A percentile compares a stretch with the other conserved stretches of the same genome.
phyloP scores from a whole-genome alignment of 2,888 invertebrate species.

The Watsonalla binaria region DNA sequence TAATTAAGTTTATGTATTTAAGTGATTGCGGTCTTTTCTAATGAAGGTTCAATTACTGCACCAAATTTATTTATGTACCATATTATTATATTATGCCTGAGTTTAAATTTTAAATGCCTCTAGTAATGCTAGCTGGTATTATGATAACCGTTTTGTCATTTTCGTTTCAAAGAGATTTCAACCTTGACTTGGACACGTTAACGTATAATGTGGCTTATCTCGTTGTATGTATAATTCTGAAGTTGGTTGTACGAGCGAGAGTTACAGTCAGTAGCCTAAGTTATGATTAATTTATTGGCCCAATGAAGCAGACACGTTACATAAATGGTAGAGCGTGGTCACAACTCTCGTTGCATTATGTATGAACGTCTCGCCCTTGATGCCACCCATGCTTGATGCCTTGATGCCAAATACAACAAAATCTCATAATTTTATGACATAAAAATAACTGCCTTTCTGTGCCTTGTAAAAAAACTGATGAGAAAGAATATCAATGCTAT shows the following conservation, averaged over 20 bases:
- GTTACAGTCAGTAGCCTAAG: conserved; percentile 23
- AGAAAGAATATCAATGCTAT: too few species aligned
- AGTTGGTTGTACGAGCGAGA: conserved; percentile 20
- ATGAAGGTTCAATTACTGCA: conserved; percentile 9
- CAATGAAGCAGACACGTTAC: conserved; percentile 19
- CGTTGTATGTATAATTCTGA: background rate
- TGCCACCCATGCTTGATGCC: too few species aligned
- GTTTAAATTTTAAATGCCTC: too few species aligned
- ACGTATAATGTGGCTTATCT: conserved; percentile 21
- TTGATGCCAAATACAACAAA: conserved; percentile 1
- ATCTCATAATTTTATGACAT: background rate
- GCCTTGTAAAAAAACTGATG: too few species aligned
- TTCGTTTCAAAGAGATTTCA: conserved; percentile 5
- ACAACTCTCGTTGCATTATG: conserved; percentile 1
- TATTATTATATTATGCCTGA: too few species aligned
- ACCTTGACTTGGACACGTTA: conserved; percentile 1
- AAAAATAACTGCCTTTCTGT: too few species aligned
- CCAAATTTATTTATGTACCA: conserved; percentile 6
- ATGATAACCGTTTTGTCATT: too few species aligned
- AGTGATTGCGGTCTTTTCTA: background rate
- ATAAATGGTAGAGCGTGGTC: conserved; percentile 9
- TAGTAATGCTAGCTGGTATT: too few species aligned
- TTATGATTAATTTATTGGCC: conserved; percentile 41
- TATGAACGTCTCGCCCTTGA: conserved; percentile 5
- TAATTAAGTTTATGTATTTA: too few species aligned